Base-by-base conservation (phyloP, 2,888 invertebrate species). In the Aphodius granarius region DNA sequence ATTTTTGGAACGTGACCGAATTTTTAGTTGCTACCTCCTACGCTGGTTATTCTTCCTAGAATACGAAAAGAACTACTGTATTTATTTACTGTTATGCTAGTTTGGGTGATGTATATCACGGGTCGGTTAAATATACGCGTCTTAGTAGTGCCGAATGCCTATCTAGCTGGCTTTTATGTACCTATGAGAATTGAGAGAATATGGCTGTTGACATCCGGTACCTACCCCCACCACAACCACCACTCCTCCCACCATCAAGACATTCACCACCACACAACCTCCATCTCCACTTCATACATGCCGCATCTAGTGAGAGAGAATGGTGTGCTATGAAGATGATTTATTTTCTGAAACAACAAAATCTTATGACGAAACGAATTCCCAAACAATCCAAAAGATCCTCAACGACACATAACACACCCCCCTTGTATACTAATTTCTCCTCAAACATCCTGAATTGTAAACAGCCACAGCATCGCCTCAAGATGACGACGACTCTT, bases 401-500 rank as follows among this genome's bases (percentile, higher is more conserved):
- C 17, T 22, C 19, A 43, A 21, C 18, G 19, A 16, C 68, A 18
- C 66, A 20, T 18, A 18, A n/a, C 18, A 66, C 68, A 16, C 22
- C 18, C 71, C 22, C n/a, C 19, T n/a, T 22, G 15, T 19, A n/a
- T n/a, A 6, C 63, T 20, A 75, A 43, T 43, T 13, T 76, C 5
- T 63, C 65, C 64, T 68, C 66, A 62, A 72, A 23, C 5, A 17
- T 21, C 21, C 73, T 73, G 63, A 63, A 20, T 74, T 71, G 72
- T 75, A 81, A 82, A 85, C 85, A 85, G 83, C 86, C 80, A 87
- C 87, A 81, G 88, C 87, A 80, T 89, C 89, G 78, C 89, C 89
- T 76, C 89, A 89, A 84, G 89, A 89, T 82, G 89, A 89, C 85
- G 89, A 89, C 83, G 89, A 89, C 81, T 89, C 89, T 72, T 85